Evolutionary conservation across 2,797 vertebrate species (phyloP), one percentile per base, ranked within the genome.

Genomic region (Amblyopsis hoosieri): DNA sequence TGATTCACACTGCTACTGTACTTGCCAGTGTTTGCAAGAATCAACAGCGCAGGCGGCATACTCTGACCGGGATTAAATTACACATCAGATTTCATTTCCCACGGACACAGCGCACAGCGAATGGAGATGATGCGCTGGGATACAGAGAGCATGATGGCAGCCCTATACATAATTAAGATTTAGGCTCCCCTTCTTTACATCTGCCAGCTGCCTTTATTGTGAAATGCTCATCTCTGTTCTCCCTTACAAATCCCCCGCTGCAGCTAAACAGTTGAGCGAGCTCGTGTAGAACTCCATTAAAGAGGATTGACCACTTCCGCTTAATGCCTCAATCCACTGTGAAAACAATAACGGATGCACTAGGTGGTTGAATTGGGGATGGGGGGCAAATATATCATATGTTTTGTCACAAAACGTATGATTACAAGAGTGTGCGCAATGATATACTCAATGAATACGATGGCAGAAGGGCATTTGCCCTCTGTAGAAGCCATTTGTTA

Each of bases 311-410:
- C 84, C 83, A 84, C 86, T 90, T 87, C 84, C 84, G 76, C 75
- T 82, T 77, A 23, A 23, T 79, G 80, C 76, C 84, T 84, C 82
- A 81, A 55, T 90, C 84, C 82, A 67, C 76, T 83, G 81, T 60
- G 85, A 80, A 79, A 81, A 80, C 83, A 85, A 89, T 71, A 90
- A 90, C 84, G 78, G 85, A 82, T 82, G 77, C 72, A 60, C 78
- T 75, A 82, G 78, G 80, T 37, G 33, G 33, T 81, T 84, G 62
- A 66, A 23, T 23, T 23, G 19, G 0, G 19, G 19, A 23, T 23
- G 80, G 77, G 51, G 73, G 67, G 59, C 59, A 71, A n/a, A n/a
- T n/a, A 47, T 55, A 11, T 1, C 49, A 77, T 81, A 81, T 65
- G 71, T 64, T 67, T 54, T 56, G 53, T 47, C 33, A 53, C 47